Percentiles rank a stretch among this genome's conserved stretches.
Evolutionary conservation across 2,797 vertebrate species (phyloP).

Genomic region (Clarias platycephalus): DNA sequence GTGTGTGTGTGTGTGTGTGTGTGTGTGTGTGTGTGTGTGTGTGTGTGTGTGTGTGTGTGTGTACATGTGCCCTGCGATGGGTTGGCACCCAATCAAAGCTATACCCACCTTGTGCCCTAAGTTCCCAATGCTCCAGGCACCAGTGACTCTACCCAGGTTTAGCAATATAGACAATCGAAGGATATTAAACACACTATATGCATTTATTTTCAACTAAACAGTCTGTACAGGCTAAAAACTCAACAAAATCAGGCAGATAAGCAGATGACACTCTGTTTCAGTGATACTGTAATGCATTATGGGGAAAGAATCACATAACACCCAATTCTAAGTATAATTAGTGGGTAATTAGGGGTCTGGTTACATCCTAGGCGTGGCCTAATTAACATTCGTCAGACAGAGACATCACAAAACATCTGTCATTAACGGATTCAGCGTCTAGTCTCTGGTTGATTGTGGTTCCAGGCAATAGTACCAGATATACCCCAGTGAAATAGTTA

Average conservation of each 20-base stretch:
- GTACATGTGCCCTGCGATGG: too few relatives aligned
- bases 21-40: too few relatives aligned
- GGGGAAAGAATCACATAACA: neutral
- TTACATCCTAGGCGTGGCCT: constrained; percentile 13
- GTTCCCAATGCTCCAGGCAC: too few relatives aligned
- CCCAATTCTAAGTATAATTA: neutral
- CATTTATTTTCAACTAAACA: neutral
- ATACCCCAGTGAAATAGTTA: constrained; percentile 33
- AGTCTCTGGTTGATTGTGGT: constrained; percentile 7
- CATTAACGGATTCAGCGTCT: constrained; percentile 24
- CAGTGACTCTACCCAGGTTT: too few relatives aligned
- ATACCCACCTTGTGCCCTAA: too few relatives aligned
- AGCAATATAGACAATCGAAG: too few relatives aligned
- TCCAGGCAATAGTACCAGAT: constrained; percentile 29
- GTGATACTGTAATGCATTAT: neutral
- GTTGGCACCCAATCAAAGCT: too few relatives aligned
- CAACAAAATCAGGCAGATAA: neutral
- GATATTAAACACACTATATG: neutral
- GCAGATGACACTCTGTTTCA: neutral
- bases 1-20: too few relatives aligned
- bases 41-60: too few relatives aligned
- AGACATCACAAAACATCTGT: constrained; percentile 31
- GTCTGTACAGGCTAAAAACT: neutral
- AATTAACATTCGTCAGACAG: constrained; percentile 28
- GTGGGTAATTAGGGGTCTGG: constrained; percentile 3